Percentiles rank a stretch among this genome's conserved stretches.
Conservation (phyloP, 1,140 invertebrate species). For the Papilio xuthus region DNA sequence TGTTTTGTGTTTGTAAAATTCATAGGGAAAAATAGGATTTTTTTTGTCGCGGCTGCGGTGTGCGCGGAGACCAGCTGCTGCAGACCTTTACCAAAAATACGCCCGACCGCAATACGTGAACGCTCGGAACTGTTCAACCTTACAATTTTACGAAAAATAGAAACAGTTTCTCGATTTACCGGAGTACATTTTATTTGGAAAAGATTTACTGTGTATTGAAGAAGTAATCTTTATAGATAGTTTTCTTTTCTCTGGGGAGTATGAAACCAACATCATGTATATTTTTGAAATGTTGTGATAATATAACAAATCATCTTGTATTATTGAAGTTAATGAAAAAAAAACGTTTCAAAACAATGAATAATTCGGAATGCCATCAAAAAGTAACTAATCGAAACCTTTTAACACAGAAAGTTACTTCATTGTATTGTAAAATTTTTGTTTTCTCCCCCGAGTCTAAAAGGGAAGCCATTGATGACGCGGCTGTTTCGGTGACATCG, state of each 20-base stretch:
- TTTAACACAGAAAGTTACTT: not conserved
- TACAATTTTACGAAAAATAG: slow-evolving; percentile 7
- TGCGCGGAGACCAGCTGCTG: not conserved
- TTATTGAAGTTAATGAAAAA: not conserved
- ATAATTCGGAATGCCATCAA: not conserved
- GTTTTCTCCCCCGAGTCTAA: not conserved
- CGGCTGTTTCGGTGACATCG: not conserved
- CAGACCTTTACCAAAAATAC: slow-evolving; percentile 3
- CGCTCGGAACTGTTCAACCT: not conserved
- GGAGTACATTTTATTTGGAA: not conserved
- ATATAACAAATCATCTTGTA: not conserved
- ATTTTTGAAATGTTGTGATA: not conserved
- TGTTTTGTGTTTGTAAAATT: not conserved
- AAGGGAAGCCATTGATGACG: not conserved
- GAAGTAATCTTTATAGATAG: not conserved
- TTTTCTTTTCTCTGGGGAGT: not conserved
- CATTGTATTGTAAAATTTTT: not conserved
- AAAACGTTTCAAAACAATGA: not conserved
- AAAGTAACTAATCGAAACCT: not conserved
- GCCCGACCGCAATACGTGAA: slow-evolving; percentile 2
- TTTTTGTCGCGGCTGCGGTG: not conserved
- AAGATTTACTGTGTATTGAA: not conserved
- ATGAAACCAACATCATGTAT: not conserved
- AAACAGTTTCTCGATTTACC: not conserved
- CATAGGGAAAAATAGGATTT: not conserved